Evolutionary conservation across 2,113 vertebrate genomes (phyloP).

Genomic region (Morone chrysops): DNA sequence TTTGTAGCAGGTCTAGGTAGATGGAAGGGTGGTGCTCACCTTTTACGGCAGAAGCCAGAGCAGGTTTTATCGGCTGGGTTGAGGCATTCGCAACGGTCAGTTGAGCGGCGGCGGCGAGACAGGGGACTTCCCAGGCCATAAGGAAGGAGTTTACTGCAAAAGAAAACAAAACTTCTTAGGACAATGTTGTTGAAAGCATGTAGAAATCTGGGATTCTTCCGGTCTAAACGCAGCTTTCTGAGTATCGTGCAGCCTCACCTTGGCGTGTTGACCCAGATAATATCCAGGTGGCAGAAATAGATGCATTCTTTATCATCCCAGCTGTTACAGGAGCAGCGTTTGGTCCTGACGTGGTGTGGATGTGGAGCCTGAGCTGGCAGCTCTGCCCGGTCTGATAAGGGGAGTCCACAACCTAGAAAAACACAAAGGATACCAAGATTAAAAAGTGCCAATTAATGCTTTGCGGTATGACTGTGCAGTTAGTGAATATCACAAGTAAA

Average conservation of each 20-base stretch:
- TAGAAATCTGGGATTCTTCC: not conserved
- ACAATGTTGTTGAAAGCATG: not conserved
- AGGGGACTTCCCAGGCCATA: slow-evolving; percentile 91
- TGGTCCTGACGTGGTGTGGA: slow-evolving; percentile 81
- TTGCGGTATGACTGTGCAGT: not conserved
- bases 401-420: slow-evolving; percentile 82
- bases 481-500: slow-evolving; percentile 19
- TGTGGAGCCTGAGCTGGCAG: slow-evolving; percentile 1
- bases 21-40: slow-evolving; percentile 51
- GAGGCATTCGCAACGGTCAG: slow-evolving; percentile 86
- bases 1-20: not conserved
- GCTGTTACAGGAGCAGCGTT: slow-evolving; percentile 94
- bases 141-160: slow-evolving; percentile 89
- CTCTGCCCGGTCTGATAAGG: slow-evolving; percentile 57
- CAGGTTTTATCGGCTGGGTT: slow-evolving; percentile 84
- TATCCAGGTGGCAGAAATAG: slow-evolving; percentile 98
- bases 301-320: slow-evolving; percentile 97
- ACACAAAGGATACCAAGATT: slow-evolving; percentile 22
- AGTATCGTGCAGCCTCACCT: slow-evolving; percentile 83
- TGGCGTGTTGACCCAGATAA: slow-evolving; percentile 97
- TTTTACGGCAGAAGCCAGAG: slow-evolving; percentile 87
- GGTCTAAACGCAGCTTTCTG: not conserved
- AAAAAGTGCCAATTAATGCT: slow-evolving; percentile 29
- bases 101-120: slow-evolving; percentile 86
- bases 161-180: slow-evolving; percentile 6